A percentile compares a stretch with the other conserved stretches of the same genome.
These are phyloP conservation scores for Macrobrachium rosenbergii DNA, from an alignment of 1,140 invertebrate species.

Conservation along the genomic window DNA sequence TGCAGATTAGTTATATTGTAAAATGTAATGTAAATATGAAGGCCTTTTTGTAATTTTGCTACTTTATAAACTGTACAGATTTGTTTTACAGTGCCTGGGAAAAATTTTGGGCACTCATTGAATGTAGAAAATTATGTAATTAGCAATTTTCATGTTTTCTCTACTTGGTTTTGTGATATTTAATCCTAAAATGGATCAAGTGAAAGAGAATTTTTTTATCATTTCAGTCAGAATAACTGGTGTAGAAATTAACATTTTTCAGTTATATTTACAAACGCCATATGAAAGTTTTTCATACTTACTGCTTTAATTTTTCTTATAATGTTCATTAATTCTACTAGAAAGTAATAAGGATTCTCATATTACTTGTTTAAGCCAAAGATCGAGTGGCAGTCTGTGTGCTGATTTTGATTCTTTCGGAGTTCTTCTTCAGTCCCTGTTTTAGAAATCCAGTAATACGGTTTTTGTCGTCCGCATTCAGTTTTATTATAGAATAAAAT, in stretches of 20 bases:
- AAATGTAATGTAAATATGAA: constrained; percentile 43
- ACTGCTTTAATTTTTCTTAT: background rate
- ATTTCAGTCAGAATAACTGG: constrained; percentile 3
- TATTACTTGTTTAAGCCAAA: constrained; percentile 19
- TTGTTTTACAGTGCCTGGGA: background rate
- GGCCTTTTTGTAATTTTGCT: constrained; percentile 63
- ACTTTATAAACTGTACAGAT: constrained; percentile 58
- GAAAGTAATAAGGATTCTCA: background rate
- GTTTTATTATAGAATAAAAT: no score
- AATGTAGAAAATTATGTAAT: constrained; percentile 40
- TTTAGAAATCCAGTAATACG: constrained; percentile 8
- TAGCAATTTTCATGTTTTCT: constrained; percentile 59
- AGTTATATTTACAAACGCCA: background rate
- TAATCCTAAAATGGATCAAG: constrained; percentile 47
- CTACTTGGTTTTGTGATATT: constrained; percentile 58
- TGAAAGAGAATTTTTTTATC: constrained; percentile 35
- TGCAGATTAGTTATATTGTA: constrained; percentile 25
- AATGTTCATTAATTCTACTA: no score
- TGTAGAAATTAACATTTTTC: background rate
- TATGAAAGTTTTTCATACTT: background rate
- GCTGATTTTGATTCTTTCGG: constrained; percentile 10
- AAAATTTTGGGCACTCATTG: constrained; percentile 23
- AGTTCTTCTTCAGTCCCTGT: constrained; percentile 5
- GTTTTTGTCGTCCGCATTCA: constrained; percentile 21
- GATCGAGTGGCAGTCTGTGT: constrained; percentile 11